Base-by-base conservation (phyloP, 2,888 invertebrate genomes). In the Alcis repandata region DNA sequence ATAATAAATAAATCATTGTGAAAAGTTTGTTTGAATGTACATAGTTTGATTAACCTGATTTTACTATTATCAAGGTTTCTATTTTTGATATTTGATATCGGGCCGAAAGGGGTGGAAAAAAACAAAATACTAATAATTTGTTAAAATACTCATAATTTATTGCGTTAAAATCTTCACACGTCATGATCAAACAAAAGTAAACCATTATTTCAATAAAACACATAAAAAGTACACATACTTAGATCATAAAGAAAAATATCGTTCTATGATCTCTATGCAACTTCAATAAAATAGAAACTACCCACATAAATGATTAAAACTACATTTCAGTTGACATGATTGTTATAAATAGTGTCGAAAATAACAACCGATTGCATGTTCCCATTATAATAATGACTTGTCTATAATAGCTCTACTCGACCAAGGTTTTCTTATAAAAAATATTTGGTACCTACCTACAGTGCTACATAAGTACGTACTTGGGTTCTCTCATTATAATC, bases 1-100 rank as follows among this genome's bases (percentile, higher is more conserved):
- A 63, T 61, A 68, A 51, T 64, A 59, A 70, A 72, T 73, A 61
- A 86, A 83, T 80, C 83, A 86, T 85, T 82, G 83, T 79, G 73
- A 79, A 69, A 69, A n/a, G 20, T 9, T 15, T 75, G 82, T 81
- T 83, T 49, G 1, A 15, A 32, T 32, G n/a, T n/a, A 17, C 27
- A 7, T 49, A 49, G 32, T 49, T 17, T 9, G 4, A 22, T 11
- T 11, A 11, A 36, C n/a, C n/a, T 7, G 36, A 27, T 36, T 11
- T n/a, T 43, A 10, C 20, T 43, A 1, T 8, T 15, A 22, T 45
- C 43, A 19, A 22, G 45, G 45, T 13, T 46, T 11, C n/a, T n/a
- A n/a, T n/a, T n/a, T n/a, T n/a, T n/a, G n/a, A n/a, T n/a, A n/a
- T n/a, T 36, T 13, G 6, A 46, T 8, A n/a, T 13, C 6, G 13